phyloP scores from a whole-genome alignment of 2,797 vertebrate genomes.

The Cephalopachus bancanus region DNA sequence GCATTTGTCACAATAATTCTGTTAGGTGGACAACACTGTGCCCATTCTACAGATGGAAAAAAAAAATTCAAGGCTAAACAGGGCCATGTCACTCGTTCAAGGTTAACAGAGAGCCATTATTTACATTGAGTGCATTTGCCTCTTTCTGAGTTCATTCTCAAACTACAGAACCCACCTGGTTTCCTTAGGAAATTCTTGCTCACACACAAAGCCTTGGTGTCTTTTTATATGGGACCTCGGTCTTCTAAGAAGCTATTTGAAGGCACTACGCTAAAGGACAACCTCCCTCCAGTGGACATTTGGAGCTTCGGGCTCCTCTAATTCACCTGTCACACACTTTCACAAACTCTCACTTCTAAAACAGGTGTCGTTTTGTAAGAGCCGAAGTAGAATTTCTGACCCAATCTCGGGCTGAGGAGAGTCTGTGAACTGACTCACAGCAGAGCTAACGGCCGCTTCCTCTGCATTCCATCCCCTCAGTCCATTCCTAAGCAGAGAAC shows the following conservation, averaged over 20 bases:
- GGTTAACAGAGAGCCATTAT: neutral
- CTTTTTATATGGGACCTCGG: neutral
- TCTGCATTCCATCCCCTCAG: too few species aligned
- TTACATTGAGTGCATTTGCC: neutral
- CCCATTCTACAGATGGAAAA: neutral
- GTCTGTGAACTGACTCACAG: neutral
- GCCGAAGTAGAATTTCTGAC: neutral
- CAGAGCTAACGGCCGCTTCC: neutral
- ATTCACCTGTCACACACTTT: neutral
- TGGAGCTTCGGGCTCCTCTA: neutral
- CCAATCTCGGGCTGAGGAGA: neutral
- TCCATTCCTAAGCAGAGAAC: too few species aligned
- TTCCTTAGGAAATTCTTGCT: neutral
- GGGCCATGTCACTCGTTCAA: neutral
- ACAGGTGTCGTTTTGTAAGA: neutral
- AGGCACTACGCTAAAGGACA: neutral
- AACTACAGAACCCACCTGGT: neutral
- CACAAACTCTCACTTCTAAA: neutral
- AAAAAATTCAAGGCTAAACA: neutral
- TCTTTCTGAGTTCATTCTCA: neutral
- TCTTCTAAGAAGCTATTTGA: neutral
- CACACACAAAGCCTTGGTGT: neutral
- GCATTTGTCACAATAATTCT: neutral
- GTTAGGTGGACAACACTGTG: neutral
- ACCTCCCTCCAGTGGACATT: neutral